Evolutionary conservation across 1,140 invertebrate genomes (phyloP), one percentile per base, ranked within the genome.

Genomic region (Penaeus indicus): DNA sequence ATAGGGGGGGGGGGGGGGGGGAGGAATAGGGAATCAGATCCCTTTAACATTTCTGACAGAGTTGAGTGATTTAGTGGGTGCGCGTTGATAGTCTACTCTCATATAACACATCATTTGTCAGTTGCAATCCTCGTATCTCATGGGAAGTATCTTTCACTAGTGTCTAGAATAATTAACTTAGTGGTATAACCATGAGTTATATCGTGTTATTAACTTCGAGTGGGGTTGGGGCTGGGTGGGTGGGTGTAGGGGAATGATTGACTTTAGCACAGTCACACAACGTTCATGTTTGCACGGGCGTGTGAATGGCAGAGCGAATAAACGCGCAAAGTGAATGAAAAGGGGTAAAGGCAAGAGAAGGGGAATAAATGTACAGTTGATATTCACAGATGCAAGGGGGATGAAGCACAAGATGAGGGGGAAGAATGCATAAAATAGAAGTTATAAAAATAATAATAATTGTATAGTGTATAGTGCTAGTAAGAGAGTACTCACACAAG

Each of bases 1-100:
- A 3, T 38, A 5, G n/a, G 22, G 47, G 10, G 79, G 47, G 21
- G 81, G 81, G 27, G 81, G 81, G 42, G 81, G 27, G 61, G 27
- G 75, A 78, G 75, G 75, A 78, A 32, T 38, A 32, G 27, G 75
- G 75, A 47, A 78, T 22, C 32, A 47, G 47, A 21, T 78, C 54
- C 54, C 54, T 54, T 54, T 54, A 54, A 54, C 54, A 54, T 54
- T 54, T 54, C 54, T 54, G 54, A 54, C 54, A 54, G 54, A 54
- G 54, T 54, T 54, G 54, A 54, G 54, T 54, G 54, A 54, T 54
- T 54, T 54, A 54, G 54, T 54, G 54, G 54, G 10, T 54, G 54
- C 54, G 54, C 54, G 54, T 54, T 54, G 54, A 54, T 54, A 54
- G 54, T 54, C 54, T 54, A 54, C 54, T 54, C 54, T 54, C 54